phyloP scores from a whole-genome alignment of 1,140 invertebrate genomes.

The Gryllus bimaculatus region DNA sequence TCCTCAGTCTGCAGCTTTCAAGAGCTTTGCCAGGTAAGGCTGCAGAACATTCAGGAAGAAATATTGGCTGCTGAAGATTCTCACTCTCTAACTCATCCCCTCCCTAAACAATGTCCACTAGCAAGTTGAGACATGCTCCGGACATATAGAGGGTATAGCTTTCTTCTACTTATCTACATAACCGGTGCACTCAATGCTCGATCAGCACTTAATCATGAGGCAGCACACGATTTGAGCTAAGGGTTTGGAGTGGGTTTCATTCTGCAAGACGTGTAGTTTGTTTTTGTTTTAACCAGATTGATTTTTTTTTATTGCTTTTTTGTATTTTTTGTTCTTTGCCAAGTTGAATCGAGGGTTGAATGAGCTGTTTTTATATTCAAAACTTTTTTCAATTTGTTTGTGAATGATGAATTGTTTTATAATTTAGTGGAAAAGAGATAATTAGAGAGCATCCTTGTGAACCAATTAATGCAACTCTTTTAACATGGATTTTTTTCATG shows the following conservation, averaged over 20 bases:
- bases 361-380: conserved; percentile 1
- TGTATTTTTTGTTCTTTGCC: not conserved
- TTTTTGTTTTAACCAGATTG: not conserved
- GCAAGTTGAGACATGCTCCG: not conserved
- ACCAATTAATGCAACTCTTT: not conserved
- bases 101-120: conserved; percentile 1
- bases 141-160: conserved; percentile 15
- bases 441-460: not conserved
- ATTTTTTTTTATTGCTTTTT: not conserved
- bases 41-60: conserved; percentile 18
- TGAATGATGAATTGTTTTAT: not conserved
- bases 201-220: not conserved
- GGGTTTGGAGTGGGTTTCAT: not conserved
- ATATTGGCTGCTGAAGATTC: not conserved
- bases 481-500: conserved; percentile 23
- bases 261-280: not conserved
- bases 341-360: conserved; percentile 4
- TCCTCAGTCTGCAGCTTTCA: conserved; percentile 97
- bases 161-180: not conserved
- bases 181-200: not conserved
- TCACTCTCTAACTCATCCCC: conserved; percentile 14
- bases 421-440: not conserved
- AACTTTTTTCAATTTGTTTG: not conserved
- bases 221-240: not conserved
- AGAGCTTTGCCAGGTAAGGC: conserved; percentile 97